Evolutionary conservation across 53 echinoderm and acorn worm species (phyloP).

Genomic region (Echinarachnius parma): DNA sequence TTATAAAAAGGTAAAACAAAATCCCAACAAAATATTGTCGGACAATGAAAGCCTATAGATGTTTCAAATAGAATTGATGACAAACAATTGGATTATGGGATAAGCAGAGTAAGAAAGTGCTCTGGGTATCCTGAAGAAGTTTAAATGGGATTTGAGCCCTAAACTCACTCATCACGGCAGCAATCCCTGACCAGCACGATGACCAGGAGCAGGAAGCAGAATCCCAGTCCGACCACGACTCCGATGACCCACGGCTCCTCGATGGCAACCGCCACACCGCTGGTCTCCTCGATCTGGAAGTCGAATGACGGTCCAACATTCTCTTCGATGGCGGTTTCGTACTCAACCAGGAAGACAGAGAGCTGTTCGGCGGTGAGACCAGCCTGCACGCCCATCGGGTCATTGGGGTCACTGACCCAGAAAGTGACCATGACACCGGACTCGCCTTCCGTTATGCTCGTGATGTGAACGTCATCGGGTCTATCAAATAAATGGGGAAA

Average conservation of each 20-base stretch:
- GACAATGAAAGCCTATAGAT: no score
- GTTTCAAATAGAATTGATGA: no score
- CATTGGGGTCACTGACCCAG: slow-evolving; percentile 79
- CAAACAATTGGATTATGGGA: no score
- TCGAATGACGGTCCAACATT: slow-evolving; percentile 53
- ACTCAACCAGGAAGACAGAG: slow-evolving; percentile 28
- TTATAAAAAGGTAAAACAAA: no score
- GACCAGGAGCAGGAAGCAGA: slow-evolving; percentile 55
- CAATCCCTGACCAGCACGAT: slow-evolving; percentile 60
- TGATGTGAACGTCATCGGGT: slow-evolving; percentile 47
- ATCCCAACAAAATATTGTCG: no score
- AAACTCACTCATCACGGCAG: slow-evolving; percentile 42
- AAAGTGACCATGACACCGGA: slow-evolving; percentile 73
- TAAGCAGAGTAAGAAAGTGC: no score
- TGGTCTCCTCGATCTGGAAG: slow-evolving; percentile 15
- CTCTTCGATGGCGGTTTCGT: slow-evolving; percentile 44
- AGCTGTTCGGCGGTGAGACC: slow-evolving; percentile 65
- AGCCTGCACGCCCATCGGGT: slow-evolving; percentile 48
- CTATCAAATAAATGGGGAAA: slow-evolving; percentile 37
- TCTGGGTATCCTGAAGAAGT: no score
- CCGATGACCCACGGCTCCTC: slow-evolving; percentile 73
- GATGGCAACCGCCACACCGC: slow-evolving; percentile 6
- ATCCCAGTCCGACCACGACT: slow-evolving; percentile 35
- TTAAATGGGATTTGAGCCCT: no score
- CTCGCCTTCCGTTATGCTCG: slow-evolving; percentile 31